Conservation (phyloP, 1,140 invertebrate genomes). For the Reticulitermes speratus region DNA sequence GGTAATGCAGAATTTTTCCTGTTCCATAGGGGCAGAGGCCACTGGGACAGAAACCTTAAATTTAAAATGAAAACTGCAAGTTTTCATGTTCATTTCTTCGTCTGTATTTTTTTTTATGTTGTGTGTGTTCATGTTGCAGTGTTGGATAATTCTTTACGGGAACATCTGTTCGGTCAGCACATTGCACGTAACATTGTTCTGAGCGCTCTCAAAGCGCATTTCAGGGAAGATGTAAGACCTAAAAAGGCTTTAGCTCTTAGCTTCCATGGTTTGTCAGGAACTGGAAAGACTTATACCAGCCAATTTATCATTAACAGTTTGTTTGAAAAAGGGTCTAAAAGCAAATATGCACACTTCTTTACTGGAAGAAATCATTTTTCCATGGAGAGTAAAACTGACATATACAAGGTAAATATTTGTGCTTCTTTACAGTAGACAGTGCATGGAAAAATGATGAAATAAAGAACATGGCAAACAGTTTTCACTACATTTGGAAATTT, state of each 20-base stretch:
- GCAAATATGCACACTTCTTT: conserved; percentile 22
- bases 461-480: too few species aligned
- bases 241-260: not conserved
- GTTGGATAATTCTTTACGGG: not conserved
- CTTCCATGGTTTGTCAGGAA: not conserved
- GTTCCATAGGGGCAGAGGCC: too few species aligned
- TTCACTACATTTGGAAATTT: too few species aligned
- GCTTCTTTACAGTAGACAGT: too few species aligned
- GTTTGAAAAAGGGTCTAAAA: not conserved
- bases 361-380: conserved; percentile 8
- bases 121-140: not conserved
- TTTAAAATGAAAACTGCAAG: too few species aligned
- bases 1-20: too few species aligned
- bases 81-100: too few species aligned
- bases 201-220: not conserved
- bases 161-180: not conserved
- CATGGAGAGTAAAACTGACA: not conserved
- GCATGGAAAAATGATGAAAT: too few species aligned
- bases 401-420: conserved; percentile 10
- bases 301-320: conserved; percentile 17
- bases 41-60: too few species aligned
- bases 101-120: too few species aligned
- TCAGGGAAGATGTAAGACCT: not conserved
- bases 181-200: not conserved
- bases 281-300: not conserved